Conservation (phyloP, 2,113 vertebrate species). For the Oreochromis tanganicae region DNA sequence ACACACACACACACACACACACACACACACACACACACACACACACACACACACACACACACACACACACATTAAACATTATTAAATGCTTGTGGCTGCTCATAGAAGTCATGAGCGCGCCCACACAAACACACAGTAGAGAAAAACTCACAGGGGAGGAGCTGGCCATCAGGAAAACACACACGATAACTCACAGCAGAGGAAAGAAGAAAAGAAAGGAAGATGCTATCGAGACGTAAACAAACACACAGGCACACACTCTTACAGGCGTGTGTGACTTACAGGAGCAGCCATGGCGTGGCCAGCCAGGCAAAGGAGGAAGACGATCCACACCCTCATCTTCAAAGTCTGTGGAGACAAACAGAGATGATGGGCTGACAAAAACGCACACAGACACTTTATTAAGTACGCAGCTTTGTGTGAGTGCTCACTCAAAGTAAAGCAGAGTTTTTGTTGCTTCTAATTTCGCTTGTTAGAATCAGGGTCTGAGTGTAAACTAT, state of each 20-base stretch:
- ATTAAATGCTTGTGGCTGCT: background rate
- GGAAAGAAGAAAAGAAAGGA: background rate
- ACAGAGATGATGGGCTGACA: background rate
- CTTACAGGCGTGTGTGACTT: conserved; percentile 57
- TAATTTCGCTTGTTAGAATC: background rate
- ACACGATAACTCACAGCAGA: background rate
- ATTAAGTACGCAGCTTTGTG: background rate
- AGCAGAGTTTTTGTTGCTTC: background rate
- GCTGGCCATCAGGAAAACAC: background rate
- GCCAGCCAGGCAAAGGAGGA: conserved; percentile 90
- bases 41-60: conserved; percentile 4
- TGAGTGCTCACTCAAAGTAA: background rate
- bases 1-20: conserved; percentile 6
- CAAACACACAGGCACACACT: background rate
- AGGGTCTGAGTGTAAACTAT: background rate
- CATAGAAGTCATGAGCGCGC: background rate
- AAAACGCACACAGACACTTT: background rate
- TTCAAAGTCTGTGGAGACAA: conserved; percentile 72
- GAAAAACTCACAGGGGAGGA: background rate
- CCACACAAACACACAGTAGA: background rate
- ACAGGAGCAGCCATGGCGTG: conserved; percentile 88
- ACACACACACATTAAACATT: background rate
- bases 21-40: conserved; percentile 12
- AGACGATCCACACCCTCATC: conserved; percentile 94
- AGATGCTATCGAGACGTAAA: background rate